phyloP scores from a whole-genome alignment of 2,113 vertebrate genomes.

The Mormoops blainvillei region DNA sequence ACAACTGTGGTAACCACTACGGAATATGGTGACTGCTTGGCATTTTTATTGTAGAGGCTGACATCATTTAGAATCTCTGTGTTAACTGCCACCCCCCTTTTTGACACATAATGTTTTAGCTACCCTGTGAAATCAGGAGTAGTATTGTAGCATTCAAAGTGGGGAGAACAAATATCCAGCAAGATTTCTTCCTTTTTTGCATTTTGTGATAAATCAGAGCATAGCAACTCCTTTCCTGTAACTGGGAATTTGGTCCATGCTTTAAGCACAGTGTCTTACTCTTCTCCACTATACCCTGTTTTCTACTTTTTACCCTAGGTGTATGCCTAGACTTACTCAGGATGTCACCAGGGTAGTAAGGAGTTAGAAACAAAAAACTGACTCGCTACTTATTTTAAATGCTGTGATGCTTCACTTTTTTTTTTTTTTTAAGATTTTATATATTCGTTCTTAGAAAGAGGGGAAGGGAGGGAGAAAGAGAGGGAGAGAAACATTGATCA shows the following conservation, averaged over 20 bases:
- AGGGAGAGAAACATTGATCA: too few relatives aligned
- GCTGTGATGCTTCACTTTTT: background rate
- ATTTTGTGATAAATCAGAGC: background rate
- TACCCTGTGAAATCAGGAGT: background rate
- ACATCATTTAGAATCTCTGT: background rate
- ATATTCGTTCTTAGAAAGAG: too few relatives aligned
- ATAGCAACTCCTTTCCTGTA: background rate
- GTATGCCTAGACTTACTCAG: background rate
- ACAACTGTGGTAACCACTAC: background rate
- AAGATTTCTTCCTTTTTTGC: background rate
- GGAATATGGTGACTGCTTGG: background rate
- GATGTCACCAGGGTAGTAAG: background rate
- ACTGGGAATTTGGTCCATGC: background rate
- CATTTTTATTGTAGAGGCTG: background rate
- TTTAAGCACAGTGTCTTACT: background rate
- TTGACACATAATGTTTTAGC: background rate
- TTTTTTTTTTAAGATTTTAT: too few relatives aligned
- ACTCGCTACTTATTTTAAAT: background rate
- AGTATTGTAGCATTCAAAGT: background rate
- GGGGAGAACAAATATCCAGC: background rate
- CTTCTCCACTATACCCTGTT: fast-evolving
- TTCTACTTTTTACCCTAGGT: background rate
- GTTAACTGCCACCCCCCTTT: background rate
- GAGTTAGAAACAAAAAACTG: background rate
- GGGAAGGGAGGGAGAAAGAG: too few relatives aligned